Base-by-base conservation (phyloP, 2,888 invertebrate genomes). In the Shargacucullia verbasci region DNA sequence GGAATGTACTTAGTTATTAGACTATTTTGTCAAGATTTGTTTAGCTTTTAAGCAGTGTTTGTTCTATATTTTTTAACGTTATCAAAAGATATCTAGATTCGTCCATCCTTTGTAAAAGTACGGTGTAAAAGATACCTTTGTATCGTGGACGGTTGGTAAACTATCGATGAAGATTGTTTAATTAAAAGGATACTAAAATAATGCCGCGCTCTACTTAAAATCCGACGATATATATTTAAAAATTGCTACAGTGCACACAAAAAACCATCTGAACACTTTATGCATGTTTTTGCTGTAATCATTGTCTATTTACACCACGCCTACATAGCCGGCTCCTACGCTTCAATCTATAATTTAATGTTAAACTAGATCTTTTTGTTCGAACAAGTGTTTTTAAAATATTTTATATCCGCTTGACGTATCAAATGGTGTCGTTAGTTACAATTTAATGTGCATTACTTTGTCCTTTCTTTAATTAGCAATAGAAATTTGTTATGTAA, bases 241-340 rank as follows among this genome's bases (percentile, higher is more conserved):
- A 15, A 39, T 53, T 0, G 13, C 20, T 49, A 38, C 3, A 59
- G 27, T 55, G 50, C 54, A 54, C 25, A 61, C 10, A 57, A 63
- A 68, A 62, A 65, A 60, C 38, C 2, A 56, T 47, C 29, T 7
- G 37, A 59, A 38, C 37, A 57, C 35, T 63, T 54, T 41, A 39
- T 56, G 54, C 66, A 53, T 29, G 59, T 69, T 74, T 63, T 66
- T 72, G 41, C 53, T 59, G 46, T 69, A 76, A 73, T 78, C 68
- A 71, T 74, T 75, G 76, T 77, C 73, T 68, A 65, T 75, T 82
- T 77, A 79, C 77, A 71, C 78, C 81, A 79, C 85, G 66, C 87
- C 88, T 78, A 88, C 88, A 55, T 61, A 57, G 73, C 62, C 54
- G 38, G 55, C 68, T 61, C 75, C 78, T 72, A 74, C 78, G 66